Base-by-base conservation (phyloP, 2,113 vertebrate genomes). In the Macquaria australasica region DNA sequence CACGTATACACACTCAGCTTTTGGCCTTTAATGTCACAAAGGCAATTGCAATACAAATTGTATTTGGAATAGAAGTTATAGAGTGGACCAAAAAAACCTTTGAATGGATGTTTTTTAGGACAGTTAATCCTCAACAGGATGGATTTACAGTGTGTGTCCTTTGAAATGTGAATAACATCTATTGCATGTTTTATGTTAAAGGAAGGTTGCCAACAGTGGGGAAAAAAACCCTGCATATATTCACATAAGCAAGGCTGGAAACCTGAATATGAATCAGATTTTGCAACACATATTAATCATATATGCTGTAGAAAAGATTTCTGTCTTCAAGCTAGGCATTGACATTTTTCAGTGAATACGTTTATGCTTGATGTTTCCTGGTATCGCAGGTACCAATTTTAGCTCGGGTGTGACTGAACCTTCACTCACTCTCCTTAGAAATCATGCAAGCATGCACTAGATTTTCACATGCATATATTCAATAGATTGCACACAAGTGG, bases 11-110 rank as follows among this genome's bases (percentile, higher is more conserved):
- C 59, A 59, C 53, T 41, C 59, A 68, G 67, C 62, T 31, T 73
- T 41, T 82, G 60, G 28, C 74, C 34, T 77, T 86, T 82, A 51
- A 58, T 56, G 31, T 55, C 53, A 55, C n/a, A 45, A 74, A 79
- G 20, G 18, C 8, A 67, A n/a, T 21, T 50, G 23, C 20, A 34
- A 48, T 20, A 25, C 41, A 60, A 20, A 50, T 39, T 34, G 41
- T 28, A 69, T 76, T 69, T 66, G 23, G 21, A 43, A 15, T 59
- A 55, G 6, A 77, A 11, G 51, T 50, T 67, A 28, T 4, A 25
- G 37, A 63, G 4, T 25, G 16, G 37, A 16, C 18, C 2, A 34
- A 48, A n/a, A 39, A 21, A n/a, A 23, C 51, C 25, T 16, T 55
- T 66, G 0, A 67, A 9, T 48, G 39, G 5, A 20, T 25, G 10